Base-by-base conservation (phyloP, 2,797 vertebrate species). In the Sebastes oblongus region DNA sequence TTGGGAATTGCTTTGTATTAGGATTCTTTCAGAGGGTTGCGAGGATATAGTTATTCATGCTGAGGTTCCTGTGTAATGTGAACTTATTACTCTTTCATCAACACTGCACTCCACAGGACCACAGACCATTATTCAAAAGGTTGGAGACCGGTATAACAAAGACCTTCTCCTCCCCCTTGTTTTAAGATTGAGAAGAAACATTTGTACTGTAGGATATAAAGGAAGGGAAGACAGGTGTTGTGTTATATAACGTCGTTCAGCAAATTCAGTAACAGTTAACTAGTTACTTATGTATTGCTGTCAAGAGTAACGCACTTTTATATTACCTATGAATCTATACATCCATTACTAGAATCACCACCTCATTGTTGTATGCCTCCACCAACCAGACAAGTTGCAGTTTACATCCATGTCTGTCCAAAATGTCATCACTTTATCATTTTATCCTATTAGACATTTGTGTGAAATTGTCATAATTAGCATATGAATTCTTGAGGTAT, bases 1-100 rank as follows among this genome's bases (percentile, higher is more conserved):
- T 78, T 50, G 87, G 90, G 86, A 90, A 93, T 88, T 86, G 89
- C 84, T 86, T 89, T 91, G 78, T 62, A 83, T 90, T 77, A 75
- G 58, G 64, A 77, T 71, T 86, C 83, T 86, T 86, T 81, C 81
- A 62, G 36, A 50, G 72, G 80, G 78, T 71, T 81, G 76, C 78
- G 77, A 72, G 79, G 58, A 83, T 89, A 77, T 66, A 75, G 69
- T 85, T 89, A 86, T 90, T 92, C 87, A 83, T 84, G 80, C 68
- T 42, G 77, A 64, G 75, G 61, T 72, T 84, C 71, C 59, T 30
- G 32, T 68, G 22, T 81, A 88, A 91, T 83, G 85, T 83, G 67
- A 90, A 80, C 58, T 81, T 91, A 88, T 90, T 92, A 84, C 36
- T 80, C 78, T 84, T 88, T 83, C 80, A 79, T 88, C 70, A 80